A percentile compares a stretch with the other conserved stretches of the same genome.
These are phyloP conservation scores for Isoperla grammatica DNA, from an alignment of 2,888 invertebrate genomes.

Conservation along the genomic window DNA sequence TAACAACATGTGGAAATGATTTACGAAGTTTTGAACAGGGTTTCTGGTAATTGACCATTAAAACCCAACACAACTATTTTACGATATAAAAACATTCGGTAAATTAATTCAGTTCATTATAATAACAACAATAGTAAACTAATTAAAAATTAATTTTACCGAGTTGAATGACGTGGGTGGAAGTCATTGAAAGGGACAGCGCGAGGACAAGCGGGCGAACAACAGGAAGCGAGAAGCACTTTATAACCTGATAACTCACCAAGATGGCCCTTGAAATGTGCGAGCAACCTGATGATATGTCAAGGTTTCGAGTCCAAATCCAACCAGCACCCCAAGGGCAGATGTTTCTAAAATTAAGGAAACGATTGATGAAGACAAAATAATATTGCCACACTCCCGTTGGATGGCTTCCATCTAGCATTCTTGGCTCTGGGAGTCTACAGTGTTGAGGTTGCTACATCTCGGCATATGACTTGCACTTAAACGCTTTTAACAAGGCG, in stretches of 20 bases:
- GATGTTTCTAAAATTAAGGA: conserved; percentile 3
- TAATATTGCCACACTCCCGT: conserved; percentile 5
- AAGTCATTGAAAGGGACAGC: no score
- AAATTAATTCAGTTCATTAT: conserved; percentile 10
- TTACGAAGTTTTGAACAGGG: conserved; percentile 16
- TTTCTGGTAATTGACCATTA: conserved; percentile 17
- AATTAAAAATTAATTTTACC: background rate
- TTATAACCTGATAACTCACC: background rate
- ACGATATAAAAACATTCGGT: background rate
- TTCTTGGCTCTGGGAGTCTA: conserved; percentile 8
- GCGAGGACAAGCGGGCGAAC: conserved; percentile 5
- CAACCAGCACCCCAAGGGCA: conserved; percentile 8
- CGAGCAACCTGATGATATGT: background rate
- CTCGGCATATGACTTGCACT: no score
- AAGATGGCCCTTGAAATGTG: background rate
- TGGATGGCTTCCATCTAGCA: conserved; percentile 8
- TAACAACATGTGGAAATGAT: conserved; percentile 8
- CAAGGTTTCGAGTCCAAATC: conserved; percentile 8
- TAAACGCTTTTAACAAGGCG: no score
- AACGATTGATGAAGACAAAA: conserved; percentile 14
- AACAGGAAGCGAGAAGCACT: conserved; percentile 1
- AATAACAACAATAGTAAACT: conserved; percentile 13
- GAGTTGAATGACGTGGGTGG: background rate
- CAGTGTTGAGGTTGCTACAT: no score
- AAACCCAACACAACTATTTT: background rate